Base-by-base conservation (phyloP, 2,888 invertebrate genomes). In the Phortica okadai region DNA sequence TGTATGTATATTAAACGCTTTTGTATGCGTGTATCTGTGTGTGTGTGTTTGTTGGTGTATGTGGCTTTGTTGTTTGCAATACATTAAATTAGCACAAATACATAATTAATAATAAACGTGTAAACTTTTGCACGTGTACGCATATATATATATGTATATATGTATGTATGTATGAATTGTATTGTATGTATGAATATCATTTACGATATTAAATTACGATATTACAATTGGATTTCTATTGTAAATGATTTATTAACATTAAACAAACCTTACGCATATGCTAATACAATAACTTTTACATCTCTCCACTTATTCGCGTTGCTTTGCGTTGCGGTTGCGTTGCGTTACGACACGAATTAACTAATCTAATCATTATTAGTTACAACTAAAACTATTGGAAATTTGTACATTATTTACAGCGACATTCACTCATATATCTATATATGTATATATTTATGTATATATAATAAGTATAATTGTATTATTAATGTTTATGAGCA, bases 371-470 rank as follows among this genome's bases (percentile, higher is more conserved):
- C 50, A 50, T 50, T 14, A 50, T 50, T 50, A 50, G 33, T 50
- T 50, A 50, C 80, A 76, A 84, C 87, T 86, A 86, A 79, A 86
- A 80, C 88, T 88, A 86, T 81, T 33, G 81, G 81, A 86, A 85
- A 86, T 88, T 89, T 88, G 88, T 88, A 88, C 88, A 88, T 86
- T 88, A 89, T 88, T 87, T 88, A 88, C 88, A 89, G 66, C 81
- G 84, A 86, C 84, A 85, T 84, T 84, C 86, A 78, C 85, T 81
- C 80, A 80, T 85, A 80, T 77, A 82, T 76, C 77, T 80, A 77
- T 80, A 59, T 74, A 50, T 74, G 21, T 67, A 33, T 54, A 6
- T 70, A 2, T 73, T 14, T 44, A 50, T 79, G 72, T 74, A 67
- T 76, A 50, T 77, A 76, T 70, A 41, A 74, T 77, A 75, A 67